Base-by-base conservation (phyloP, 2,888 invertebrate species). In the Parnassius smintheus region DNA sequence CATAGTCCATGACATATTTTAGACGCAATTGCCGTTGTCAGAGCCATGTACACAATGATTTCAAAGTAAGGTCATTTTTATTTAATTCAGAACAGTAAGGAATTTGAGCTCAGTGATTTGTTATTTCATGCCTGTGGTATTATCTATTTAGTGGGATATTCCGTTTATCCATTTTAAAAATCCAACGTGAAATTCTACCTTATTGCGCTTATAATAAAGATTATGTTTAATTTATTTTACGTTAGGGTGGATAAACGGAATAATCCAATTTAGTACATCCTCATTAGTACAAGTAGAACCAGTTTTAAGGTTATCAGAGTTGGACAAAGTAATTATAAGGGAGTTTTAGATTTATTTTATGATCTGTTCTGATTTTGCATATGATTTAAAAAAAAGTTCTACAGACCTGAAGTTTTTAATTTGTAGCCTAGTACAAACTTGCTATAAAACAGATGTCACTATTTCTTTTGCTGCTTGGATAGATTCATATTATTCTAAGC, bases 251-350 rank as follows among this genome's bases (percentile, higher is more conserved):
- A 18, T 18, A 18, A 18, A 18, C 18, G 18, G 18, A 18, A 18
- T 18, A 18, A 18, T 18, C 18, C 18, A 18, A 55, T 64, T 57
- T 77, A 81, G 82, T 82, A 82, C 81, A 81, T 76, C 67, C 68
- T 70, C 65, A 68, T 78, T 82, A 82, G 82, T 82, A 82, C 82
- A 82, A 82, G 78, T 60, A 77, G 72, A 61, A 66, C 56, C 57
- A 65, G 66, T 72, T 72, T 72, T 68, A 69, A 68, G 50, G 42
- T 60, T 48, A 64, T 59, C 51, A 46, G 56, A 52, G 41, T 59
- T 52, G 59, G 63, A 59, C 63, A 64, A 64, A 64, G 59, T 64
- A 64, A 56, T 59, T 51, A 52, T 64, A 62, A 62, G 62, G 13
- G 25, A 59, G 55, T 56, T 59, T 59, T 56, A 59, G 52, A 56